A percentile compares a stretch with the other conserved stretches of the same genome.
These are phyloP conservation scores for Crepidodera aurea DNA, from an alignment of 2,888 invertebrate genomes.

Conservation along the genomic window DNA sequence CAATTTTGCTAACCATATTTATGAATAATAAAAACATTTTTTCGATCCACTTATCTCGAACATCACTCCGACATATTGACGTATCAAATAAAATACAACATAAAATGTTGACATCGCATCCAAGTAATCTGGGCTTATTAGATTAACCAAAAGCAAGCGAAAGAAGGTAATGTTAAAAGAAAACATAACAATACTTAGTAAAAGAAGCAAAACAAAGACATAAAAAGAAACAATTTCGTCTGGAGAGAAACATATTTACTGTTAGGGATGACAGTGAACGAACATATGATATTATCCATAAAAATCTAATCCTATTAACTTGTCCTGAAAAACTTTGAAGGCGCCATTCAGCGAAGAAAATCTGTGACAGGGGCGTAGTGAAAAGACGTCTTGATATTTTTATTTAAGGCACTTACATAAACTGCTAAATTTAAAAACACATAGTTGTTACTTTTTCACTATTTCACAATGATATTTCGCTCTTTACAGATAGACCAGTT, in stretches of 20 bases:
- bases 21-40: neutral
- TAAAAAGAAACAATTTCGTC: slow-evolving; percentile 33
- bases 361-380: slow-evolving; percentile 12
- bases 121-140: slow-evolving; percentile 25
- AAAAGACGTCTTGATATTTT: too few species aligned
- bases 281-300: slow-evolving; percentile 61
- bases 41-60: neutral
- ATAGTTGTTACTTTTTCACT: too few species aligned
- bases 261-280: slow-evolving; percentile 53
- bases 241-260: slow-evolving; percentile 53
- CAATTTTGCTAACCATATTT: too few species aligned
- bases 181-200: slow-evolving; percentile 23
- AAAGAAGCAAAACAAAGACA: slow-evolving; percentile 32
- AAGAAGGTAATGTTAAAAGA: slow-evolving; percentile 27
- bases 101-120: too few species aligned
- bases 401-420: too few species aligned
- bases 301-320: slow-evolving; percentile 62
- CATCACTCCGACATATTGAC: neutral
- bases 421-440: too few species aligned
- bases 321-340: slow-evolving; percentile 53
- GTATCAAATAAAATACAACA: neutral
- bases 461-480: too few species aligned
- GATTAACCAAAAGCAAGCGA: slow-evolving; percentile 22
- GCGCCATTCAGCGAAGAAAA: slow-evolving; percentile 53
- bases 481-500: too few species aligned